phyloP scores from a whole-genome alignment of 64 coral and sea anemone species.

The Hydrozoanthus tunicans region DNA sequence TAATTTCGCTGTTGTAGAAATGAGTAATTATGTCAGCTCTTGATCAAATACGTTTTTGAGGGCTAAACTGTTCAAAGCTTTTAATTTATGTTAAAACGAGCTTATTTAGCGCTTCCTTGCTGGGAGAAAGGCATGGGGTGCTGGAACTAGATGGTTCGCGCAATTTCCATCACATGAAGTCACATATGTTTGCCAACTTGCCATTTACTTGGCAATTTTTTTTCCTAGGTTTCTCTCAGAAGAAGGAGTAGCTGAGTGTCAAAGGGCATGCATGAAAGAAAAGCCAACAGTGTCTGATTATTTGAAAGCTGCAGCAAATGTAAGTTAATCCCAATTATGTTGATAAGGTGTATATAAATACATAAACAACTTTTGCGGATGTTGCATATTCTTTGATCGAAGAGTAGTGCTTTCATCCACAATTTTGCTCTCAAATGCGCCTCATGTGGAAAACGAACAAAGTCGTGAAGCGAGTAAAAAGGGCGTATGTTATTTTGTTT shows the following conservation, averaged over 20 bases:
- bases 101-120: conserved; percentile 52
- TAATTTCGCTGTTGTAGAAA: conserved; percentile 49
- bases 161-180: conserved; percentile 27
- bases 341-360: conserved; percentile 17
- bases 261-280: conserved; percentile 86
- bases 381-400: background rate
- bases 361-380: conserved; percentile 34
- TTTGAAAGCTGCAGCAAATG: conserved; percentile 87
- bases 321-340: conserved; percentile 58
- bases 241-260: conserved; percentile 90
- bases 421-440: background rate
- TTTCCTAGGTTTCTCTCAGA: conserved; percentile 89
- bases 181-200: conserved; percentile 41
- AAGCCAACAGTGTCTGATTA: conserved; percentile 81
- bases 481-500: conserved; percentile 43
- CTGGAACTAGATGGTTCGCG: conserved; percentile 39
- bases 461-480: conserved; percentile 16
- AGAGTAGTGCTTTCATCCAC: background rate
- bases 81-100: conserved; percentile 34
- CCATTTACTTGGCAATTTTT: conserved; percentile 4
- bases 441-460: background rate
- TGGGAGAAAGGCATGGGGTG: conserved; percentile 39
- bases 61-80: conserved; percentile 20
- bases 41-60: background rate
- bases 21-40: conserved; percentile 16